phyloP scores from a whole-genome alignment of 2,113 vertebrate species.

The Numida meleagris region DNA sequence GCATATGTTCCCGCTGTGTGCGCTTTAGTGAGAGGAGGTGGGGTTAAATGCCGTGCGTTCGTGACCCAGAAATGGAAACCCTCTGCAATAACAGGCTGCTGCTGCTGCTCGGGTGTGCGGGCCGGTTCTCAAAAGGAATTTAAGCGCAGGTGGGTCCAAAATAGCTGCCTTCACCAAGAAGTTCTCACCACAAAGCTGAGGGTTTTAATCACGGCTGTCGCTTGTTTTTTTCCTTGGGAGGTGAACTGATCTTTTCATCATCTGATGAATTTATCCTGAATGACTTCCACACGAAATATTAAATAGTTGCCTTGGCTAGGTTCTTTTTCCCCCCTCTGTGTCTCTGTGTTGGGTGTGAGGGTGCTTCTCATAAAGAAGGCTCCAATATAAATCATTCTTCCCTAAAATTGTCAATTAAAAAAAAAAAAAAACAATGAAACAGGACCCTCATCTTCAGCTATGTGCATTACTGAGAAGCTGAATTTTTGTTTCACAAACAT shows the following conservation, averaged over 20 bases:
- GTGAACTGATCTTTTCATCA: not conserved
- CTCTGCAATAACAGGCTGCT: not conserved
- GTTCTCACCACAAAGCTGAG: not conserved
- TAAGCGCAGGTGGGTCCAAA: not conserved
- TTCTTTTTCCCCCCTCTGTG: no score
- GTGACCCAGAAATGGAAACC: constrained; percentile 11
- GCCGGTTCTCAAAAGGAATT: not conserved
- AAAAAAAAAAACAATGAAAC: no score
- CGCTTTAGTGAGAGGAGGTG: not conserved
- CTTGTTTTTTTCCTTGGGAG: not conserved
- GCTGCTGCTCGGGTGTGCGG: not conserved
- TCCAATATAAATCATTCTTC: not conserved
- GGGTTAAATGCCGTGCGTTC: not conserved
- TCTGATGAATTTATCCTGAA: not conserved
- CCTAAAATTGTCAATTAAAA: not conserved
- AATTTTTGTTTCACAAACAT: not conserved
- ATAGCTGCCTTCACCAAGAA: not conserved
- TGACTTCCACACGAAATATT: not conserved
- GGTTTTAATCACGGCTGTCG: not conserved
- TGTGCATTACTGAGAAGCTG: not conserved
- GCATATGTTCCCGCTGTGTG: not conserved
- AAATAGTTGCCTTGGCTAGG: not conserved
- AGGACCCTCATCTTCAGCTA: not conserved
- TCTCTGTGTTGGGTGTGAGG: fast-evolving
- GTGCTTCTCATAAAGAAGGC: not conserved